Evolutionary conservation across 2,888 invertebrate species (phyloP).

Genomic region (Sthenelais limicola): DNA sequence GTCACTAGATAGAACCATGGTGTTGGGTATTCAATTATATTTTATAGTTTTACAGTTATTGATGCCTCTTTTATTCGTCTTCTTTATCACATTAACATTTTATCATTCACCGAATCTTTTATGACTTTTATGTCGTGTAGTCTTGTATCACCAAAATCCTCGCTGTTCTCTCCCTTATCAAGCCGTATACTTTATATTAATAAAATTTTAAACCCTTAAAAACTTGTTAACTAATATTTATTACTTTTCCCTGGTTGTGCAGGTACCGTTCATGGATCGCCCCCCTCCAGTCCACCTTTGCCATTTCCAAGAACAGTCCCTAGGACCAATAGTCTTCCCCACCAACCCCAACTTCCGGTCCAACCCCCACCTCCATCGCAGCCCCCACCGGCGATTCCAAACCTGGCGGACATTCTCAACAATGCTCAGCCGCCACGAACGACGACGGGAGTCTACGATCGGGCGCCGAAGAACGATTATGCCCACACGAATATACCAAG

Average conservation of each 20-base stretch:
- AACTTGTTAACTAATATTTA: too few relatives aligned
- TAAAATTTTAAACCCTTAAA: too few relatives aligned
- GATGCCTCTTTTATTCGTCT: too few relatives aligned
- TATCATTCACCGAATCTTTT: too few relatives aligned
- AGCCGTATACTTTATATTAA: too few relatives aligned
- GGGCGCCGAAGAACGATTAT: slow-evolving; percentile 33
- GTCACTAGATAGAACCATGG: too few relatives aligned
- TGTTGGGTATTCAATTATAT: too few relatives aligned
- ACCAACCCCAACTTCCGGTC: slow-evolving; percentile 14
- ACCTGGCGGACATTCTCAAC: slow-evolving; percentile 36
- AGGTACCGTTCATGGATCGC: slow-evolving; percentile 21
- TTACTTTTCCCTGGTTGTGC: not conserved
- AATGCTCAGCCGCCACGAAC: slow-evolving; percentile 37
- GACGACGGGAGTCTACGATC: slow-evolving; percentile 18
- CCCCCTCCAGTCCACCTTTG: slow-evolving; percentile 41
- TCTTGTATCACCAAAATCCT: too few relatives aligned
- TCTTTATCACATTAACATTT: too few relatives aligned
- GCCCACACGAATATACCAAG: slow-evolving; percentile 36
- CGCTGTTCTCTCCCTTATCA: too few relatives aligned
- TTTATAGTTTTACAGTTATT: too few relatives aligned
- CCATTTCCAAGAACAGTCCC: slow-evolving; percentile 55
- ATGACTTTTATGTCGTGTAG: too few relatives aligned
- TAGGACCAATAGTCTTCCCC: slow-evolving; percentile 49
- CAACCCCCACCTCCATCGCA: slow-evolving; percentile 18
- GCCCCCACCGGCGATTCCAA: slow-evolving; percentile 21